phyloP scores from a whole-genome alignment of 2,888 invertebrate genomes.

The Diplolepis rosae region DNA sequence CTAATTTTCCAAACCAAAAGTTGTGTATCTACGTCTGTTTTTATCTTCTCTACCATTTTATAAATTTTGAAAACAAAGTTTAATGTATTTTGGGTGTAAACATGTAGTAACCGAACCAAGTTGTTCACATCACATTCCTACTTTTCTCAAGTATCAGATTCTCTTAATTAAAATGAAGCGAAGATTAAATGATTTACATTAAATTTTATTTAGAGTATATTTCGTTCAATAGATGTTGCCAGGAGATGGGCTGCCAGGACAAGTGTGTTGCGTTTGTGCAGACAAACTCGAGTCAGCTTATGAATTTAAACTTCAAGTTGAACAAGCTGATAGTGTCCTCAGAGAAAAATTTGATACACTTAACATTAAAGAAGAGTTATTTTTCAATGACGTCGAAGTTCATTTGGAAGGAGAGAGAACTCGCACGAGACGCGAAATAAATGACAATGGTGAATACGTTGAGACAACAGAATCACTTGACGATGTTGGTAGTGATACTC shows the following conservation, averaged over 20 bases:
- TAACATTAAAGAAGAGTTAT: conserved; percentile 67
- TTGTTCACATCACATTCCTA: no score
- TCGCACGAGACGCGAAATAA: conserved; percentile 40
- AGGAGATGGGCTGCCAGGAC: conserved; percentile 67
- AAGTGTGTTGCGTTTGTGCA: conserved; percentile 66
- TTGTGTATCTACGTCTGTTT: no score
- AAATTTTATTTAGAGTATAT: no score
- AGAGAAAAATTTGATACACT: conserved; percentile 62
- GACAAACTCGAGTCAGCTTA: conserved; percentile 68
- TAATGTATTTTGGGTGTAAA: no score
- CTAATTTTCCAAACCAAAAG: no score
- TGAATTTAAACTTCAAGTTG: conserved; percentile 70
- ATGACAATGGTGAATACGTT: conserved; percentile 44
- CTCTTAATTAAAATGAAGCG: no score
- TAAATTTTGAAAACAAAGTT: no score
- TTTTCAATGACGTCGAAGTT: conserved; percentile 68
- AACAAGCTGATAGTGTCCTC: conserved; percentile 67
- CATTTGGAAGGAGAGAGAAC: conserved; percentile 56
- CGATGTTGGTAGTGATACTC: conserved; percentile 43
- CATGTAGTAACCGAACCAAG: no score
- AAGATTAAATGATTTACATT: no score
- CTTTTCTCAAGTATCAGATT: no score
- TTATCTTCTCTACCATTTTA: no score
- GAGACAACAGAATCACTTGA: conserved; percentile 45
- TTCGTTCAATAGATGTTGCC: conserved; percentile 56